Percentiles rank a stretch among this genome's conserved stretches.
Evolutionary conservation across 2,113 vertebrate genomes (phyloP).

Genomic region (Illadopsis cleaveri): DNA sequence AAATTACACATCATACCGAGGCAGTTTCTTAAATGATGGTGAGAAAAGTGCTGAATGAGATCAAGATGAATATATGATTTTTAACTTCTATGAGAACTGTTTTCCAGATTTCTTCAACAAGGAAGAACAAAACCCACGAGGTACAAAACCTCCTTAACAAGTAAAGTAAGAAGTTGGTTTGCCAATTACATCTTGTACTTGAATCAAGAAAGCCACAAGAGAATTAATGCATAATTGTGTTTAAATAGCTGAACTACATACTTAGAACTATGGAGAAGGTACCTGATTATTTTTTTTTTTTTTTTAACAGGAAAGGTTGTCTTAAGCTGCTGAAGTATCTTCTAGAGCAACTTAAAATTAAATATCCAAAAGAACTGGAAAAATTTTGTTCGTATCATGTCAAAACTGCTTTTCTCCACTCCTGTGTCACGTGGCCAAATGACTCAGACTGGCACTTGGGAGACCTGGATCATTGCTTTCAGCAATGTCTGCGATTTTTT

Average conservation of each 20-base stretch:
- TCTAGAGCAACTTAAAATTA: constrained; percentile 76
- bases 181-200: not conserved
- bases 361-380: constrained; percentile 54
- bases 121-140: not conserved
- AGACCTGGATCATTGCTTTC: constrained; percentile 74
- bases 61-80: not conserved
- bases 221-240: not conserved
- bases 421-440: constrained; percentile 57
- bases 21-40: not conserved
- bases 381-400: constrained; percentile 84
- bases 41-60: not conserved
- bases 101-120: not conserved
- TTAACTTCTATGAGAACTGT: not conserved
- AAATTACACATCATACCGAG: not conserved
- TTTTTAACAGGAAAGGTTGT: constrained; percentile 79
- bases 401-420: constrained; percentile 83
- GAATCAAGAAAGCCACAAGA: not conserved
- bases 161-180: not conserved
- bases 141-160: not conserved
- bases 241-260: not conserved
- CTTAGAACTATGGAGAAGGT: not conserved
- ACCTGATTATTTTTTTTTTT: not conserved
- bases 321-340: constrained; percentile 88
- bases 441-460: constrained; percentile 72
- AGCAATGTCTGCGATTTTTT: constrained; percentile 71